Percentiles rank a stretch among this genome's conserved stretches.
These are phyloP conservation scores for Matsumyia berberina DNA, from an alignment of 2,888 invertebrate species.

Conservation along the genomic window DNA sequence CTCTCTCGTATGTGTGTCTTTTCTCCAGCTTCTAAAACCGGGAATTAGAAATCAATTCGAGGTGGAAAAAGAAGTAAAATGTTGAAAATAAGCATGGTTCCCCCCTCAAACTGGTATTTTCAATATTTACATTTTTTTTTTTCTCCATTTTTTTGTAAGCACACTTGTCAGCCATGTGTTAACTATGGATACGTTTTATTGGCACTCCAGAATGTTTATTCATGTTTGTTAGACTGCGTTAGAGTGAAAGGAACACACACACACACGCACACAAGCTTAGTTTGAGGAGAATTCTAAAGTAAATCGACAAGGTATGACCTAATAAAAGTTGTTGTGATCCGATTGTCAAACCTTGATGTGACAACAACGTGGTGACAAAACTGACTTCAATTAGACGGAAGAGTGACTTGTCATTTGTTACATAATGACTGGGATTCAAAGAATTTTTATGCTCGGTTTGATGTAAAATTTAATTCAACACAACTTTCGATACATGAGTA, in stretches of 20 bases:
- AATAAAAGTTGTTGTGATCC: background rate
- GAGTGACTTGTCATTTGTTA: conserved; percentile 9
- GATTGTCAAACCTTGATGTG: background rate
- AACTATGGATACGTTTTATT: conserved; percentile 26
- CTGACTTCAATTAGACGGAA: background rate
- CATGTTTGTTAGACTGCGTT: background rate
- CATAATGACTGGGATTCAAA: background rate
- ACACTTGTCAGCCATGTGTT: conserved; percentile 37
- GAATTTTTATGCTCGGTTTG: conserved; percentile 2
- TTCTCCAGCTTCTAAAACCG: conserved; percentile 61
- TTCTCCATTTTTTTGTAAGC: conserved; percentile 2
- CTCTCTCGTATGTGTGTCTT: conserved; percentile 10
- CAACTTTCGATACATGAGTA: conserved; percentile 1
- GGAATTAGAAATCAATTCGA: conserved; percentile 65
- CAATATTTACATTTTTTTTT: conserved; percentile 40
- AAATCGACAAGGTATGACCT: conserved; percentile 5
- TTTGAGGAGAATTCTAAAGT: background rate
- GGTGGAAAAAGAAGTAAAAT: conserved; percentile 6
- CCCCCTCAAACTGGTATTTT: conserved; percentile 46
- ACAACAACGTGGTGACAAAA: background rate
- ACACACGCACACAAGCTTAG: no score
- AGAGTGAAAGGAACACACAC: background rate
- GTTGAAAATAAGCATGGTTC: conserved; percentile 10
- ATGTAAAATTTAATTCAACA: conserved; percentile 14
- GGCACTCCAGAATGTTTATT: conserved; percentile 27